Conservation (phyloP, 2,888 invertebrate species). For the Branchipolynoe longqiensis region DNA sequence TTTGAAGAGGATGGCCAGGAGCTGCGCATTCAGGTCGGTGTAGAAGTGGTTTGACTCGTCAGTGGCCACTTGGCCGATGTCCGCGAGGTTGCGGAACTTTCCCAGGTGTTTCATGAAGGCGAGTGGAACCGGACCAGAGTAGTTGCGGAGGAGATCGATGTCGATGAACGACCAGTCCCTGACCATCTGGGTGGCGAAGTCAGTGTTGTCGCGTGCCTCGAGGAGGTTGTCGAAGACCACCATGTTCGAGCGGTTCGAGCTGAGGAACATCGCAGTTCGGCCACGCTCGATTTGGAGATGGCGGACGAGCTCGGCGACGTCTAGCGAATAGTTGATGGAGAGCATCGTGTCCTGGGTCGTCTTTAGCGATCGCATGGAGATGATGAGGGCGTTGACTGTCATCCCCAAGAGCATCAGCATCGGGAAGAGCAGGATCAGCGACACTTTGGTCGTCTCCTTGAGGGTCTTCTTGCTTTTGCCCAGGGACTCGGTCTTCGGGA, state of each 20-base stretch:
- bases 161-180: slow-evolving; percentile 34
- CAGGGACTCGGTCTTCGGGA: no score
- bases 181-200: not conserved
- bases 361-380: not conserved
- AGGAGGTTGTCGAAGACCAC: slow-evolving; percentile 42
- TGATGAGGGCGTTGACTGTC: slow-evolving; percentile 28
- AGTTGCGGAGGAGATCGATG: not conserved
- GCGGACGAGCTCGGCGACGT: slow-evolving; percentile 24
- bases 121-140: not conserved
- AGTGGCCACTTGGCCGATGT: not conserved
- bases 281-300: slow-evolving; percentile 43
- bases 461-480: slow-evolving; percentile 15
- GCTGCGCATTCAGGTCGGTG: slow-evolving; percentile 17
- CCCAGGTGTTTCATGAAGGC: slow-evolving; percentile 28
- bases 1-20: not conserved
- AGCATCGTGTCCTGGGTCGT: slow-evolving; percentile 1
- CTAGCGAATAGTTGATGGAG: slow-evolving; percentile 5
- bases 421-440: slow-evolving; percentile 32
- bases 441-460: slow-evolving; percentile 34
- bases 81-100: slow-evolving; percentile 19
- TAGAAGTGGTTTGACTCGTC: not conserved
- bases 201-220: slow-evolving; percentile 3
- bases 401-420: slow-evolving; percentile 41
- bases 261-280: slow-evolving; percentile 36
- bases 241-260: slow-evolving; percentile 28